Percentiles rank a stretch among this genome's conserved stretches.
Evolutionary conservation across 2,113 vertebrate genomes (phyloP).

Genomic region (Cinclus cinclus): DNA sequence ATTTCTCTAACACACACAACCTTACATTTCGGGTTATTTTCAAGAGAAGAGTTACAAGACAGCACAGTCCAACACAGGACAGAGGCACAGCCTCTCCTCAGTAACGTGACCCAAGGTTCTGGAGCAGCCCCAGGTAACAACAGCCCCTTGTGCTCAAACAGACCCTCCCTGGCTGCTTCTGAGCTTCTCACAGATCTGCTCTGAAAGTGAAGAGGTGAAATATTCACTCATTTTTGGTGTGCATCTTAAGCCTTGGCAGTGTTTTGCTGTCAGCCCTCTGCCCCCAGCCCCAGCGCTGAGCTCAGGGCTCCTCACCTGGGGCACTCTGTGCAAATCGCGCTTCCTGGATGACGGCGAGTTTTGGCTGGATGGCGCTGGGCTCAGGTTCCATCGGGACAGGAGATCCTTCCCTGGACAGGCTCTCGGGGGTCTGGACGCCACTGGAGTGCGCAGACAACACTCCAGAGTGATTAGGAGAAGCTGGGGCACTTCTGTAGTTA

Average conservation of each 20-base stretch:
- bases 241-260: accelerated
- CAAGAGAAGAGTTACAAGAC: neutral
- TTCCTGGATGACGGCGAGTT: slow-evolving; percentile 94
- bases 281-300: neutral
- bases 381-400: slow-evolving; percentile 92
- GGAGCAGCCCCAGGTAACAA: neutral
- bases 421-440: slow-evolving; percentile 96
- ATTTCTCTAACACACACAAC: neutral
- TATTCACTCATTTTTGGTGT: accelerated
- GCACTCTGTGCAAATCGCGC: slow-evolving; percentile 94
- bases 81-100: neutral
- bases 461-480: slow-evolving; percentile 95
- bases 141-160: neutral
- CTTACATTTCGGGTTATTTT: neutral
- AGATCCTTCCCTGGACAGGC: slow-evolving; percentile 94
- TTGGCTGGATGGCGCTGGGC: slow-evolving; percentile 85
- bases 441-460: slow-evolving; percentile 94
- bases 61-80: neutral
- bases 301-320: slow-evolving; percentile 76
- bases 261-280: neutral
- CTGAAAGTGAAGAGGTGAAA: neutral
- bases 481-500: slow-evolving; percentile 90
- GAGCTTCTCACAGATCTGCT: neutral
- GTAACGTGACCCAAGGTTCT: neutral
- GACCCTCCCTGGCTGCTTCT: neutral